These are phyloP conservation scores for Baronia brevicornis DNA, from an alignment of 2,888 invertebrate genomes.

Conservation along the genomic window DNA sequence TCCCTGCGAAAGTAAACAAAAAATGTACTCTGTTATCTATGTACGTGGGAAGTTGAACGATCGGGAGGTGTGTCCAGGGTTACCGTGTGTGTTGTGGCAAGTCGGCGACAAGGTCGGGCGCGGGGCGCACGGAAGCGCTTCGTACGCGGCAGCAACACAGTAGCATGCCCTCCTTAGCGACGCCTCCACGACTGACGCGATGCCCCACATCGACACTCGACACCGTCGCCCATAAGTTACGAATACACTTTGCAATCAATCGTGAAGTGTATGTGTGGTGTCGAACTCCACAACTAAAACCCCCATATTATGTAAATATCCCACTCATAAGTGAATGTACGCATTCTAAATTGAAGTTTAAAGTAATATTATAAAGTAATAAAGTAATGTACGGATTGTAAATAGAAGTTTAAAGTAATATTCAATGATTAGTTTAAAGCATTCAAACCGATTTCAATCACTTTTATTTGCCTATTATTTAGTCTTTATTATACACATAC, in stretches of 20 bases:
- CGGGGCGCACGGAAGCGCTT: slow-evolving; percentile 33
- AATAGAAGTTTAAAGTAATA: no score
- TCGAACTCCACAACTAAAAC: slow-evolving; percentile 44
- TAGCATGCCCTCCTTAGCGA: slow-evolving; percentile 34
- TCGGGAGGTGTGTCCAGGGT: no score
- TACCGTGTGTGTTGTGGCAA: slow-evolving; percentile 61
- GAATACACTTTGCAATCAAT: slow-evolving; percentile 30
- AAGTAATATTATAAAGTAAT: neutral
- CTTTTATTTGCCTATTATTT: no score
- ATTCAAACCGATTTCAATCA: no score
- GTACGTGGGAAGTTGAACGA: slow-evolving; percentile 12
- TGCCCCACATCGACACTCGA: slow-evolving; percentile 32
- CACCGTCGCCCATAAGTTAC: slow-evolving; percentile 21
- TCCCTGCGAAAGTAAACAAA: slow-evolving; percentile 41
- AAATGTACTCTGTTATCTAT: slow-evolving; percentile 4
- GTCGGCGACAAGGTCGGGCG: slow-evolving; percentile 62
- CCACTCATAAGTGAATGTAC: slow-evolving; percentile 10
- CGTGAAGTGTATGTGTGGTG: slow-evolving; percentile 36
- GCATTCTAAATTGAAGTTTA: slow-evolving; percentile 11
- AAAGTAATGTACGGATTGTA: no score
- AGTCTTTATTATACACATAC: no score
- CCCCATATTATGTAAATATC: slow-evolving; percentile 53
- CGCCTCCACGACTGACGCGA: slow-evolving; percentile 53
- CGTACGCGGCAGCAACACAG: slow-evolving; percentile 58
- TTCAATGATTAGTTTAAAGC: no score